A percentile compares a stretch with the other conserved stretches of the same genome.
Evolutionary conservation across 2,888 invertebrate species (phyloP).

Genomic region (Oxystoma pomonae): DNA sequence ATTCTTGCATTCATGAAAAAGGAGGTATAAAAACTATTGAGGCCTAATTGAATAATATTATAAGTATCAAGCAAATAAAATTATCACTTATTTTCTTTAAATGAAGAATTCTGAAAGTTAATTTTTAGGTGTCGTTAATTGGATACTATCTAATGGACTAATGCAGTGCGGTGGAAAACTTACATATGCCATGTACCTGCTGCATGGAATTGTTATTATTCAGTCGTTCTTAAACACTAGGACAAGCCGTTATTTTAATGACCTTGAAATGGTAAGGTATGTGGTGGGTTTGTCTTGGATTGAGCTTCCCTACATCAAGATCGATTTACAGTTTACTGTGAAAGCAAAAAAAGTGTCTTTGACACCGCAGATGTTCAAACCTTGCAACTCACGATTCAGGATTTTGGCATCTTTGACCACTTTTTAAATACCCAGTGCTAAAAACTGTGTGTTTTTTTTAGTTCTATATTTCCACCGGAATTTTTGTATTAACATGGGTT

Average conservation of each 20-base stretch:
- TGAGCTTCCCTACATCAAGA: no score
- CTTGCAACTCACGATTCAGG: no score
- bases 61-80: no score
- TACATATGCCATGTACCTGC: conserved; percentile 50
- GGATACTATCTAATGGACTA: conserved; percentile 48
- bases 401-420: no score
- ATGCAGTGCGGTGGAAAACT: conserved; percentile 53
- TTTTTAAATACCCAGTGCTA: no score
- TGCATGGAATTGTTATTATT: conserved; percentile 10
- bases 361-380: no score
- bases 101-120: no score
- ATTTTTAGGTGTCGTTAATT: conserved; percentile 49
- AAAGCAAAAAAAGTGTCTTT: no score
- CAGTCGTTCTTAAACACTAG: not conserved
- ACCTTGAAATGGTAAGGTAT: not conserved
- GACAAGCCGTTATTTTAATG: not conserved
- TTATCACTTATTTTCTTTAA: no score
- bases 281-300: not conserved
- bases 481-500: conserved; percentile 1
- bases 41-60: no score
- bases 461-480: not conserved
- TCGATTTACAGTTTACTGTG: no score
- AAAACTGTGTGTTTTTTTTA: not conserved
- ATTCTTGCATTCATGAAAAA: conserved; percentile 18
- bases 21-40: conserved; percentile 24